A percentile compares a stretch with the other conserved stretches of the same genome.
These are phyloP conservation scores for Plumapathes pennacea DNA, from an alignment of 92 coral and sea anemone genomes.

Conservation along the genomic window DNA sequence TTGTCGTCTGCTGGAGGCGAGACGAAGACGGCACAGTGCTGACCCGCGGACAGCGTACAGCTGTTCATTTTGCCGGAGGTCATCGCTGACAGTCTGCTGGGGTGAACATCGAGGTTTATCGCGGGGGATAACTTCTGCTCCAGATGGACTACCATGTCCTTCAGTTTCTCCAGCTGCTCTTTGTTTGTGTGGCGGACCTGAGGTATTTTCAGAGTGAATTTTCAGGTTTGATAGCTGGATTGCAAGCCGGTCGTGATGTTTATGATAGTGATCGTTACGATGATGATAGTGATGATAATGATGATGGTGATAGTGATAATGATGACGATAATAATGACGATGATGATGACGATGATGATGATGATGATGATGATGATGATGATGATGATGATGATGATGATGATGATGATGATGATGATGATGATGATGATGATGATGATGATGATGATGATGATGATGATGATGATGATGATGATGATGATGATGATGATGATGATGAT, in stretches of 20 bases:
- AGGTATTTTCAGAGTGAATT: too few species aligned
- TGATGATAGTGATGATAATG: background rate
- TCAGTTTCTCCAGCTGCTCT: conserved; percentile 85
- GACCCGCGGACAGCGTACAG: conserved; percentile 55
- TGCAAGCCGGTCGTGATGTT: too few species aligned
- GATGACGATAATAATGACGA: conserved; percentile 3
- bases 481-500: too few species aligned
- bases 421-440: background rate
- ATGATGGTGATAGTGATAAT: conserved; percentile 1
- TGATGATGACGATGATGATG: conserved; percentile 1
- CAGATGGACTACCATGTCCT: conserved; percentile 71
- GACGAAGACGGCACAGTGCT: conserved; percentile 68
- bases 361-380: conserved; percentile 13
- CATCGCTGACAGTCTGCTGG: conserved; percentile 88
- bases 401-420: conserved; percentile 1
- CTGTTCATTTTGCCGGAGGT: conserved; percentile 69
- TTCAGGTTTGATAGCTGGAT: too few species aligned
- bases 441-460: background rate
- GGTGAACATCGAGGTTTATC: conserved; percentile 74
- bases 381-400: background rate
- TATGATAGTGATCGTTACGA: background rate
- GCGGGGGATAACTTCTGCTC: conserved; percentile 85
- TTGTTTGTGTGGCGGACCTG: conserved; percentile 97
- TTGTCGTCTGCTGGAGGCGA: conserved; percentile 86
- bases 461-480: too few species aligned